Evolutionary conservation across 1,140 invertebrate species (phyloP).

Genomic region (Popillia japonica): DNA sequence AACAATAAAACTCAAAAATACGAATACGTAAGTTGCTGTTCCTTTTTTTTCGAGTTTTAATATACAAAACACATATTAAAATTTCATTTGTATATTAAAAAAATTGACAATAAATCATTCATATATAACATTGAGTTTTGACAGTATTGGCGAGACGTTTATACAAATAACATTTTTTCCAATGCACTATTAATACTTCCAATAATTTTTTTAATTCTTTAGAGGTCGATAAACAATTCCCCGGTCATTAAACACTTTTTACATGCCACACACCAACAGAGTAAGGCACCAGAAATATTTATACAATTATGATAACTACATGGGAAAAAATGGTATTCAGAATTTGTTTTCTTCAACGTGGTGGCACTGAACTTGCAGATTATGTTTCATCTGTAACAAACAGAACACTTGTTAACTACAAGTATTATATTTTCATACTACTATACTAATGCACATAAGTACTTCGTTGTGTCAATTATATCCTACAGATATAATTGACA

Average conservation of each 20-base stretch:
- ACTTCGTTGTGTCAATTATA: too few relatives aligned
- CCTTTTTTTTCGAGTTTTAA: conserved; percentile 20
- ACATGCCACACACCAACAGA: conserved; percentile 55
- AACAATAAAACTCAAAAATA: conserved; percentile 17
- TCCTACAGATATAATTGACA: too few relatives aligned
- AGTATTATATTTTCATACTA: too few relatives aligned
- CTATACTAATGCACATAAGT: too few relatives aligned
- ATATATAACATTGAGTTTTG: conserved; percentile 54
- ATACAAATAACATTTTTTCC: conserved; percentile 59
- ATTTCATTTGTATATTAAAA: conserved; percentile 58
- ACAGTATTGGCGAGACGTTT: conserved; percentile 54
- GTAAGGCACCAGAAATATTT: conserved; percentile 59
- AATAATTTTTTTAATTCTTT: conserved; percentile 46
- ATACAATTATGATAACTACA: conserved; percentile 56
- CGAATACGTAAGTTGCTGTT: conserved; percentile 8
- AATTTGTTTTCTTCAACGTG: conserved; percentile 46
- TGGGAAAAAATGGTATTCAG: conserved; percentile 58
- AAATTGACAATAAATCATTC: conserved; percentile 59
- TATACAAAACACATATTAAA: conserved; percentile 39
- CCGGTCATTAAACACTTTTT: conserved; percentile 46
- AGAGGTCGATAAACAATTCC: conserved; percentile 49
- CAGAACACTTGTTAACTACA: neutral
- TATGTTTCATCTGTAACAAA: conserved; percentile 41
- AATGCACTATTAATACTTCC: conserved; percentile 51
- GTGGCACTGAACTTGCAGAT: conserved; percentile 55